These are phyloP conservation scores for Zhuqinia jingwanae DNA, from an alignment of 2,888 invertebrate species.

Conservation along the genomic window DNA sequence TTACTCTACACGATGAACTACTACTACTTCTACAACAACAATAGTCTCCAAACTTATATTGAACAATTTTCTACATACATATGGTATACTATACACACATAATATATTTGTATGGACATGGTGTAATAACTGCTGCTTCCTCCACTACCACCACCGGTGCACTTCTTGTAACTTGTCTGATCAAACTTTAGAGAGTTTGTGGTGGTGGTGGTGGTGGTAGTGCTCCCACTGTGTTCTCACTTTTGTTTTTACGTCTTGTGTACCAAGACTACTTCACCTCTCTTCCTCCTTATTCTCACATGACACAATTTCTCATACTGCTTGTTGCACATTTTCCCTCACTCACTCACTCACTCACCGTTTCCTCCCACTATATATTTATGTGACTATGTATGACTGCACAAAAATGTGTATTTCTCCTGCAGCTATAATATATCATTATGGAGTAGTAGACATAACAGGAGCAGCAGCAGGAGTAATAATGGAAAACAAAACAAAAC, in stretches of 20 bases:
- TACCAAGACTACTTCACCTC: too few species aligned
- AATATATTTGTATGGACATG: too few species aligned
- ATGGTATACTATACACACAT: background rate
- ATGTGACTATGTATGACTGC: too few species aligned
- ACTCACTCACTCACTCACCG: background rate
- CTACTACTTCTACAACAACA: too few species aligned
- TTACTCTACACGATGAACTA: too few species aligned
- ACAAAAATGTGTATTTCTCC: too few species aligned
- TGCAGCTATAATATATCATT: too few species aligned
- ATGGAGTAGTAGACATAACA: background rate
- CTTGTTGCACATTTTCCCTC: slow-evolving; percentile 58
- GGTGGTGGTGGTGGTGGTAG: too few species aligned
- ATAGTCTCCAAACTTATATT: background rate
- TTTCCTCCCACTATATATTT: background rate
- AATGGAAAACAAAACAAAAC: background rate
- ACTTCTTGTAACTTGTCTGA: background rate
- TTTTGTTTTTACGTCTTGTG: too few species aligned
- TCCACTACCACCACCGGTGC: too few species aligned
- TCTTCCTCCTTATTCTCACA: background rate
- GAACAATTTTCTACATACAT: background rate
- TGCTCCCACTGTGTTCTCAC: slow-evolving; percentile 29
- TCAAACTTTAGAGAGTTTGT: slow-evolving; percentile 31
- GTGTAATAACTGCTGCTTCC: background rate
- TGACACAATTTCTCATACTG: slow-evolving; percentile 17
- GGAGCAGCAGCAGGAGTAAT: background rate